Evolutionary conservation across 2,113 vertebrate species (phyloP).

Genomic region (Syngnathus scovelli): DNA sequence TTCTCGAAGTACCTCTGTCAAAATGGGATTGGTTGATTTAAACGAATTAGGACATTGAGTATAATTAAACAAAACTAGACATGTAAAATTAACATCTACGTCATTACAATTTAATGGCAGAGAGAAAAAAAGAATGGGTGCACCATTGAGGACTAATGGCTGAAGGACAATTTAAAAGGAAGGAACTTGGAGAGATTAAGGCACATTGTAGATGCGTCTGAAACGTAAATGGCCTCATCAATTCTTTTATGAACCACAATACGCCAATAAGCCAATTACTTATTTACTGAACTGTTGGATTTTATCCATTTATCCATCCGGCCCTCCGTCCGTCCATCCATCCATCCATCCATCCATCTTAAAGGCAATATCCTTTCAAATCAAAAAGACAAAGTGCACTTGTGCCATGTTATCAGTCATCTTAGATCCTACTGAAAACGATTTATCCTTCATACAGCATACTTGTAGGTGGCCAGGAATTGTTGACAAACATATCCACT

Average conservation of each 20-base stretch:
- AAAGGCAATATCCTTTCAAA: background rate
- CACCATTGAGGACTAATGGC: conserved; percentile 61
- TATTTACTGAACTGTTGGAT: conserved; percentile 64
- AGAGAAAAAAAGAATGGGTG: conserved; percentile 51
- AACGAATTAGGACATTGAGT: conserved; percentile 67
- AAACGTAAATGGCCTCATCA: conserved; percentile 49
- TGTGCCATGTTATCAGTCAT: conserved; percentile 25
- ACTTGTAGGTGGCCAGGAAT: background rate
- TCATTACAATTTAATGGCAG: conserved; percentile 67
- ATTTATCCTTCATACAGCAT: conserved; percentile 37
- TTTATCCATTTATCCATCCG: conserved; percentile 26
- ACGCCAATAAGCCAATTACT: background rate
- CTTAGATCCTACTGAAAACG: conserved; percentile 15
- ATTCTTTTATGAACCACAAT: too few species aligned
- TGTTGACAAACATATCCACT: background rate
- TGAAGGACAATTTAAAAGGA: conserved; percentile 61
- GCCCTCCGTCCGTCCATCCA: too few species aligned
- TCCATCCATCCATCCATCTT: too few species aligned
- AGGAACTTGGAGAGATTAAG: conserved; percentile 36
- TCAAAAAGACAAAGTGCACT: conserved; percentile 19
- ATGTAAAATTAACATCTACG: conserved; percentile 75
- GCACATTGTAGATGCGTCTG: conserved; percentile 38
- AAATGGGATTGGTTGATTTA: conserved; percentile 61
- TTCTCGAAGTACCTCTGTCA: conserved; percentile 33
- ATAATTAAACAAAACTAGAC: conserved; percentile 70